Evolutionary conservation across 2,113 vertebrate species (phyloP), one percentile per base, ranked within the genome.

Genomic region (Patagioenas fasciata): DNA sequence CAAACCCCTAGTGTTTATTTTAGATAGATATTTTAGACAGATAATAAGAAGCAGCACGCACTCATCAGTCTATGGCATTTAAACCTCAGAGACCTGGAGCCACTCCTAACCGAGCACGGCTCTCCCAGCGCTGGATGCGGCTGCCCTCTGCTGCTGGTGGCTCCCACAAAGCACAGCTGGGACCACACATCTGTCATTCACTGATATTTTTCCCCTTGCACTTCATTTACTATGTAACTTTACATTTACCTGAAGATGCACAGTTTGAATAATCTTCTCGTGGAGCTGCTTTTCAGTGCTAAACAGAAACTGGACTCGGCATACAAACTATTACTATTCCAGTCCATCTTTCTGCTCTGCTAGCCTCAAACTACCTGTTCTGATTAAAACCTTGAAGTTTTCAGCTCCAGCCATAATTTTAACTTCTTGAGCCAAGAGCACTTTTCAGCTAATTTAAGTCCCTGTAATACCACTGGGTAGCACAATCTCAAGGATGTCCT

Each of bases 61-160:
- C 25, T 65, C 18, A n/a, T 2, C 28, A 80, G 21, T 23, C 23
- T 20, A 8, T 0, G 29, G 23, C 10, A 6, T n/a, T 50, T 32
- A 5, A 42, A 53, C 24, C 29, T 4, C 38, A 19, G 56, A 56
- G 5, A 32, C 29, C 18, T 32, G 10, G 34, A 42, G 21, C 3
- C 0, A 4, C 16, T 23, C 17, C 5, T 31, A 51, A 51, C 9
- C 2, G 12, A 62, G 26, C 3, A 6, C 13, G 0, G 40, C 20
- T 57, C 61, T 67, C n/a, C 36, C 26, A 15, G 4, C 11, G 20
- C 24, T 36, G 79, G n/a, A 16, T 67, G 71, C 1, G 24, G 80
- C 81, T 96, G 97, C 97, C 98, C 97, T 97, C 98, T 98, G 84
- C 96, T 86, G 98, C 69, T 44, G 3, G 10, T 2, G 29, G 10